Evolutionary conservation across 2,113 vertebrate genomes (phyloP).

Genomic region (Cyprinodon brontotheroides): DNA sequence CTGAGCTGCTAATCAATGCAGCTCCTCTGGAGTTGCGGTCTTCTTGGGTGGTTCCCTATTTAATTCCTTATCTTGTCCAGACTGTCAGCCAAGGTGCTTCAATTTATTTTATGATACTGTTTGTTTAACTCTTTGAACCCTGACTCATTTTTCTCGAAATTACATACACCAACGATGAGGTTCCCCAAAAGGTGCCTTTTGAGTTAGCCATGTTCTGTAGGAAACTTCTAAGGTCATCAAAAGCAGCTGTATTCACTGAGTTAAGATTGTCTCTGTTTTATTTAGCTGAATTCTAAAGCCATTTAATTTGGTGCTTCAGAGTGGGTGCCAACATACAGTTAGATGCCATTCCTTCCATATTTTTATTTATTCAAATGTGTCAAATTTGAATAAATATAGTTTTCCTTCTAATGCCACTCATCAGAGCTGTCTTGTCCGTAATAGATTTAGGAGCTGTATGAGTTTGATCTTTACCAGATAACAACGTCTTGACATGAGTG

Average conservation of each 20-base stretch:
- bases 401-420: background rate
- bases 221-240: background rate
- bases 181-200: no score
- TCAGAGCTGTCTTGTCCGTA: slow-evolving; percentile 33
- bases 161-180: no score
- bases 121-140: background rate
- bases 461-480: slow-evolving; percentile 1
- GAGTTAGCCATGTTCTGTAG: background rate
- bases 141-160: no score
- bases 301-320: background rate
- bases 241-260: background rate
- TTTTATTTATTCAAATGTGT: background rate
- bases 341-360: background rate
- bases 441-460: slow-evolving; percentile 14
- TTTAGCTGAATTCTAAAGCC: background rate
- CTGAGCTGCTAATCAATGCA: no score
- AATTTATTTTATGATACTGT: background rate
- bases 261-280: background rate
- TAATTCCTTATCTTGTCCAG: background rate
- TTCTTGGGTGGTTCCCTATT: background rate
- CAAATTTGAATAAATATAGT: background rate
- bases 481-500: background rate
- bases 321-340: background rate
- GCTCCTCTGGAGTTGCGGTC: background rate
- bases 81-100: no score